Base-by-base conservation (phyloP, 1,140 invertebrate genomes). In the Phortica variegata region DNA sequence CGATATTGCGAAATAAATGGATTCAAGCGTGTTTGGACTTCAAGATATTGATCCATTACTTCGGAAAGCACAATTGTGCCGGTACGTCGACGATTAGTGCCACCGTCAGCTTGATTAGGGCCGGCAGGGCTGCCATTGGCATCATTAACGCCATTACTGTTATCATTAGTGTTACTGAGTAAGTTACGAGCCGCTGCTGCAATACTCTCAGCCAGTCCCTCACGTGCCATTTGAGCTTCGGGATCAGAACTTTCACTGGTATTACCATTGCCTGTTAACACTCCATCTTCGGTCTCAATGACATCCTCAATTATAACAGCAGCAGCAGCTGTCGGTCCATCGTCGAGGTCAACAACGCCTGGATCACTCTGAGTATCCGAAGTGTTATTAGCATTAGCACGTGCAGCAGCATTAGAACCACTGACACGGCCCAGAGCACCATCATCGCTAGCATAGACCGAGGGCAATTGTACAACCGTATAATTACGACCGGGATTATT, bases 1-100 rank as follows among this genome's bases (percentile, higher is more conserved):
- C 82, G 79, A 58, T 85, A 87, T 48, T 78, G 78, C 47, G 82
- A 78, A 52, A 87, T 65, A 48, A 84, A 85, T 2, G 86, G 85
- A 52, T 80, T 75, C 21, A 88, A 73, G 39, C 85, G 79, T n/a
- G 73, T 73, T 54, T 87, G 83, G 3, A 86, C 79, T n/a, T 75
- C 70, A 31, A 78, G 66, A 40, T 86, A 77, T 51, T 79, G 77
- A 38, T 83, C 81, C 39, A 88, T 71, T 9, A 87, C 73, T 52
- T 81, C 78, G 19, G 82, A 83, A 76, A 87, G 78, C 52, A 82
- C 80, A 19, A 77, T 65, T 2, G 83, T 78, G 12, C 83, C 66
- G 48, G 82, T 75, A 52, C 80, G 65, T 20, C 77, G 77, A 5
- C 63, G 56, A 7, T 18, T 31, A n/a, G n/a, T n/a, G n/a, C 46